phyloP scores from a whole-genome alignment of 2,888 invertebrate genomes.

The Odiellus spinosus region DNA sequence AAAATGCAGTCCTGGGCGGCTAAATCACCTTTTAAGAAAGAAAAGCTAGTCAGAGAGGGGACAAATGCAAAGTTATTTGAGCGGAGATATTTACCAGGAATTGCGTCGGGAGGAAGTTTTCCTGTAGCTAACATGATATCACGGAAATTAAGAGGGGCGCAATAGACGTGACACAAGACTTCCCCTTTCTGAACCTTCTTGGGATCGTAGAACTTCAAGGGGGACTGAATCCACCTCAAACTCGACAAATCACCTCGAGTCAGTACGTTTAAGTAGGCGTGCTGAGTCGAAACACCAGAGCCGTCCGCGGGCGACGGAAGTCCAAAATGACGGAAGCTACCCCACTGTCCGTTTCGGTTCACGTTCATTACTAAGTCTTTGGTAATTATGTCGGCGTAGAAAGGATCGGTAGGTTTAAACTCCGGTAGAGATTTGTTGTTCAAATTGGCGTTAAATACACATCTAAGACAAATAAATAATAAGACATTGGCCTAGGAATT shows the following conservation, averaged over 20 bases:
- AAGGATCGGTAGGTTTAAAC: slow-evolving; percentile 12
- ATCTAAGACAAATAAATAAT: slow-evolving; percentile 25
- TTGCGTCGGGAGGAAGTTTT: slow-evolving; percentile 88
- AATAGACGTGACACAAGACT: slow-evolving; percentile 58
- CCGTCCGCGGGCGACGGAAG: too few species aligned
- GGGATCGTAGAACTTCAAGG: slow-evolving; percentile 41
- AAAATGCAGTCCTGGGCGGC: slow-evolving; percentile 42
- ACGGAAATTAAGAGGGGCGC: slow-evolving; percentile 90
- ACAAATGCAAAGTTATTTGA: too few species aligned
- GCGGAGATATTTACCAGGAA: slow-evolving; percentile 55
- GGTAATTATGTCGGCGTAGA: slow-evolving; percentile 23
- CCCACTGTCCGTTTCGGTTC: slow-evolving; percentile 34
- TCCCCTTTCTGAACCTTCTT: slow-evolving; percentile 33
- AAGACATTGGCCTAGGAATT: too few species aligned
- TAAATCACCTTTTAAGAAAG: neutral
- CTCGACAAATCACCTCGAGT: slow-evolving; percentile 85
- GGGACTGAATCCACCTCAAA: slow-evolving; percentile 82
- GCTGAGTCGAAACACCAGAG: slow-evolving; percentile 40
- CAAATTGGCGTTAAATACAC: slow-evolving; percentile 48
- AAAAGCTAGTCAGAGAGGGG: neutral
- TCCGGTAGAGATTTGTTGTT: slow-evolving; percentile 22
- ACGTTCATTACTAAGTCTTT: slow-evolving; percentile 77
- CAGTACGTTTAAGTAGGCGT: slow-evolving; percentile 86
- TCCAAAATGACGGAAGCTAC: slow-evolving; percentile 33
- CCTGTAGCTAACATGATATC: slow-evolving; percentile 97